Conservation (phyloP, 2,113 vertebrate species). For the Chascanopsetta lugubris region DNA sequence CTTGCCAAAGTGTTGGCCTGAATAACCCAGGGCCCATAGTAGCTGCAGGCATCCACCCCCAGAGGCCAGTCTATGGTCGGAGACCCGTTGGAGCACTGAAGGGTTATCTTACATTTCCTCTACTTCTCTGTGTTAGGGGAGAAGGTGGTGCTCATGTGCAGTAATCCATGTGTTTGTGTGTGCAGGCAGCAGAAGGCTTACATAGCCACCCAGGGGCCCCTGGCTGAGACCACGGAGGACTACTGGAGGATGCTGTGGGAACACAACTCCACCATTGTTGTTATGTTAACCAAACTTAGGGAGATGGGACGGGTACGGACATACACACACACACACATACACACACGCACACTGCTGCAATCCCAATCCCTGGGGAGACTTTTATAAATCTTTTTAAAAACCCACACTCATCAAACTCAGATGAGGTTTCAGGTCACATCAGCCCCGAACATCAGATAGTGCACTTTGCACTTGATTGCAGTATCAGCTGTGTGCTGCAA, state of each 20-base stretch:
- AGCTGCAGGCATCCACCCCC: too few relatives aligned
- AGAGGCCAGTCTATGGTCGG: too few relatives aligned
- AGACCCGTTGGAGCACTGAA: too few relatives aligned
- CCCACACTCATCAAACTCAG: neutral
- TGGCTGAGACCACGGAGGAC: conserved; percentile 98
- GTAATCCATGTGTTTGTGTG: conserved; percentile 35
- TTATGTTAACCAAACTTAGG: conserved; percentile 97
- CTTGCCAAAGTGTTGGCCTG: too few relatives aligned
- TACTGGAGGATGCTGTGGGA: conserved; percentile 99
- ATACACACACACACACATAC: neutral
- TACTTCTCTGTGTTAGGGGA: too few relatives aligned
- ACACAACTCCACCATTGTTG: conserved; percentile 98
- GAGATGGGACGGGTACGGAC: conserved; percentile 96
- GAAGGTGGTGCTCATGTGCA: neutral
- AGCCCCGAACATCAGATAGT: neutral
- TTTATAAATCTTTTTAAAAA: neutral
- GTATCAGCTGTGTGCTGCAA: neutral
- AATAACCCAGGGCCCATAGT: too few relatives aligned
- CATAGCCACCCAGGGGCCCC: conserved; percentile 95
- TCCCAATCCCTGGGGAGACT: neutral
- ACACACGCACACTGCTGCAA: neutral
- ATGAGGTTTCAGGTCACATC: neutral
- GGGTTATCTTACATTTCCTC: neutral
- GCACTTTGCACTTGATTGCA: neutral
- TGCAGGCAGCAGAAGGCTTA: conserved; percentile 96